Conservation (phyloP, 2,888 invertebrate species). For the Oscheius myriophilus region DNA sequence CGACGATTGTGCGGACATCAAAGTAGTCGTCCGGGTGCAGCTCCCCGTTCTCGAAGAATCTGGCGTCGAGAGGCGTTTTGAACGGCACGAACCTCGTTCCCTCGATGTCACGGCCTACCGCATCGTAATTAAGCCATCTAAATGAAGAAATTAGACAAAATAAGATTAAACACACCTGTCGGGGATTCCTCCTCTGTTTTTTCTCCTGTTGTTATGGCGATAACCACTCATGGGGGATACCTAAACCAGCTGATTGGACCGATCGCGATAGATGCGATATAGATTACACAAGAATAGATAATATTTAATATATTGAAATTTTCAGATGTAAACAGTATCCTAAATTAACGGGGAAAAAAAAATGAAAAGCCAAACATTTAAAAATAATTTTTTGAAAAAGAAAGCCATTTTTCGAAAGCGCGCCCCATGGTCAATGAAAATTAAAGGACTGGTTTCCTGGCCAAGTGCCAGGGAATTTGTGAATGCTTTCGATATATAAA, state of each 20-base stretch:
- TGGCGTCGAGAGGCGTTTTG: constrained; percentile 79
- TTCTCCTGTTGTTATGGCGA: background rate
- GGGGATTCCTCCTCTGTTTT: constrained; percentile 17
- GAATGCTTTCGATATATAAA: no score
- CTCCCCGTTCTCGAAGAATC: constrained; percentile 69
- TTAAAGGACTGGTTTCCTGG: no score
- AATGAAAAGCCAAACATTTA: no score
- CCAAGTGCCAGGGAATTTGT: no score
- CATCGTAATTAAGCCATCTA: constrained; percentile 71
- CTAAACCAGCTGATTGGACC: constrained; percentile 37
- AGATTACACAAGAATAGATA: no score
- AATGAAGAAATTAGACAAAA: constrained; percentile 6
- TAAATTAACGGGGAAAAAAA: no score
- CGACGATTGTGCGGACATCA: constrained; percentile 28
- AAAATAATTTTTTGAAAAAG: no score
- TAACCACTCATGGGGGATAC: background rate
- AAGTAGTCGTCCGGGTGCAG: constrained; percentile 59
- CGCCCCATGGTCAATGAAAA: no score
- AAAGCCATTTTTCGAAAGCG: no score
- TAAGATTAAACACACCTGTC: constrained; percentile 13
- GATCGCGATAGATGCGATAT: no score
- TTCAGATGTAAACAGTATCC: no score
- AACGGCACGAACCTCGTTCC: constrained; percentile 81
- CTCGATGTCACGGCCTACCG: constrained; percentile 77
- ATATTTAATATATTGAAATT: no score